A percentile compares a stretch with the other conserved stretches of the same genome.
These are phyloP conservation scores for Rhagium mordax DNA, from an alignment of 2,888 invertebrate genomes.

Conservation along the genomic window DNA sequence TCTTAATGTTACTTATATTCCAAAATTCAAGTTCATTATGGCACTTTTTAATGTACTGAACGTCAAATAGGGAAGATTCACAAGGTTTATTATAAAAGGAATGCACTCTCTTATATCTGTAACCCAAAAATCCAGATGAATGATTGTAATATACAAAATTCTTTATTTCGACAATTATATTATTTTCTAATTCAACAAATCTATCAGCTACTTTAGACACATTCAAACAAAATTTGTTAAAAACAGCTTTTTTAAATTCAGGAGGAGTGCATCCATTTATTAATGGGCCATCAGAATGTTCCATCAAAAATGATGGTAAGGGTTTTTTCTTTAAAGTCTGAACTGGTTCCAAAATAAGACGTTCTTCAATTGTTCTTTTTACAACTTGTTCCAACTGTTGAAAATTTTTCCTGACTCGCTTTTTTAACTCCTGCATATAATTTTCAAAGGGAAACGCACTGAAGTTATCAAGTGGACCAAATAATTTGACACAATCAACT, in stretches of 20 bases:
- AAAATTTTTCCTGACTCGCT: slow-evolving; percentile 11
- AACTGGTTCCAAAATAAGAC: background rate
- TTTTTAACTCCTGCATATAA: slow-evolving; percentile 7
- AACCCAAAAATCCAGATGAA: background rate
- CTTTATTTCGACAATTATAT: slow-evolving; percentile 24
- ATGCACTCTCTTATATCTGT: background rate
- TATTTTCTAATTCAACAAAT: slow-evolving; percentile 26
- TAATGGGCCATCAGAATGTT: background rate
- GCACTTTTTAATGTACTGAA: background rate
- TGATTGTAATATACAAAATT: slow-evolving; percentile 16
- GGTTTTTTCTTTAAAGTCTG: background rate
- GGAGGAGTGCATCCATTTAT: background rate
- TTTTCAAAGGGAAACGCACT: slow-evolving; percentile 26
- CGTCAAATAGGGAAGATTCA: slow-evolving; percentile 5
- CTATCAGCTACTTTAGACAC: slow-evolving; percentile 21
- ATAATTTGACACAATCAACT: slow-evolving; percentile 14
- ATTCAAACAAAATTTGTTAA: slow-evolving; percentile 6
- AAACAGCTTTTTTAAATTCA: slow-evolving; percentile 21
- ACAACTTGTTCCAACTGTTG: slow-evolving; percentile 5
- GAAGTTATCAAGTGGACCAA: slow-evolving; percentile 22
- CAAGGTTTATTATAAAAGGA: slow-evolving; percentile 16
- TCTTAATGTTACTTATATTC: background rate
- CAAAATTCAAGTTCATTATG: background rate
- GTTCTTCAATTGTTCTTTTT: background rate
- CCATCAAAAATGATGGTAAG: background rate